Conservation (phyloP, 2,888 invertebrate genomes). For the Scelioninae gen. 2 region DNA sequence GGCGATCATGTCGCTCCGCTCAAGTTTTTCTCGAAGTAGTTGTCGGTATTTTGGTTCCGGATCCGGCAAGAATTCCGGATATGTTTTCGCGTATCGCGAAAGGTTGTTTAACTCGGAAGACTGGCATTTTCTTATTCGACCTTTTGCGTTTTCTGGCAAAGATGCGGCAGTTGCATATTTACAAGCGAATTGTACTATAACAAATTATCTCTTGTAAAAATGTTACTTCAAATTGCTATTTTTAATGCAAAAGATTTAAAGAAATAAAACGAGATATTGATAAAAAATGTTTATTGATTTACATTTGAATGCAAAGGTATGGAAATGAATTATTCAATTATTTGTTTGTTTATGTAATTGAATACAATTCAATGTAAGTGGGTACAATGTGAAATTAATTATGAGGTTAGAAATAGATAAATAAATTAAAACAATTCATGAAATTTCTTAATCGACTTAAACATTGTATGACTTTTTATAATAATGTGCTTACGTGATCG, state of each 20-base stretch:
- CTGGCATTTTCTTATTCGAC: constrained; percentile 4
- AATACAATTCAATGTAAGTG: no score
- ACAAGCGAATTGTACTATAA: constrained; percentile 6
- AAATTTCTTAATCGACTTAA: no score
- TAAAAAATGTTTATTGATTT: no score
- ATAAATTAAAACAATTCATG: no score
- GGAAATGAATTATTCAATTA: no score
- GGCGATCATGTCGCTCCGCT: constrained; percentile 93
- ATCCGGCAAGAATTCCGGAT: constrained; percentile 95
- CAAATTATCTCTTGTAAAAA: background rate
- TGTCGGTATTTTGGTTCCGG: constrained; percentile 88
- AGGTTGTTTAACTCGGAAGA: constrained; percentile 14
- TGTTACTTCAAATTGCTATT: background rate
- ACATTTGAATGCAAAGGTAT: no score
- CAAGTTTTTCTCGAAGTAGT: constrained; percentile 88
- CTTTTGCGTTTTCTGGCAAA: constrained; percentile 9
- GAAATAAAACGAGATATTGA: no score
- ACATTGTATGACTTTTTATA: no score
- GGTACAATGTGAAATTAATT: no score
- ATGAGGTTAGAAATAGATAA: no score
- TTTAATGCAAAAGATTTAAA: no score
- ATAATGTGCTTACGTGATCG: constrained; percentile 58
- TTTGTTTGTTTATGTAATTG: no score
- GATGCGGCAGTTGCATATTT: constrained; percentile 14
- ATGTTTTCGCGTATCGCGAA: constrained; percentile 82